Evolutionary conservation across 2,888 invertebrate genomes (phyloP).

Genomic region (Coleophora flavipennella): DNA sequence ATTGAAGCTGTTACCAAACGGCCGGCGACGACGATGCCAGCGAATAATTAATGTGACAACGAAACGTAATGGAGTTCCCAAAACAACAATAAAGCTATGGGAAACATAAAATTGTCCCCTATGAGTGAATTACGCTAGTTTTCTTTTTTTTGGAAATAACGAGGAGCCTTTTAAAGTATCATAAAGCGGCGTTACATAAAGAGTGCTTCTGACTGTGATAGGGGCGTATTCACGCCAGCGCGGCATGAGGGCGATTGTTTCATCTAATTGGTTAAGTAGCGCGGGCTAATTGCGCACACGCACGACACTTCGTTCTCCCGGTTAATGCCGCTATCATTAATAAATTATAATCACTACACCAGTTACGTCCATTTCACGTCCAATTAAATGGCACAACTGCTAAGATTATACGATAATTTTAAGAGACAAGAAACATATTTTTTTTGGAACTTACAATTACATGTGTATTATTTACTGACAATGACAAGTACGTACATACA

Average conservation of each 20-base stretch:
- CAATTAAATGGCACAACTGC: no score
- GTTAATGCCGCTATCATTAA: conserved; percentile 22
- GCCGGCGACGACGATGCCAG: conserved; percentile 33
- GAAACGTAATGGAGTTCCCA: conserved; percentile 49
- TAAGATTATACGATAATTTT: no score
- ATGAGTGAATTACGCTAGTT: conserved; percentile 35
- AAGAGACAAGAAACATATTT: no score
- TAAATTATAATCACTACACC: conserved; percentile 17
- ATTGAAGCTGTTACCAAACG: conserved; percentile 40
- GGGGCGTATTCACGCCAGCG: conserved; percentile 63
- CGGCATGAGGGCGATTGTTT: conserved; percentile 65
- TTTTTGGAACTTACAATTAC: no score
- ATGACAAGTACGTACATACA: no score
- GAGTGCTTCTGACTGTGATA: conserved; percentile 49
- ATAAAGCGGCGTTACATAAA: conserved; percentile 60
- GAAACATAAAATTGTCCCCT: conserved; percentile 65
- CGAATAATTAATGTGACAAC: conserved; percentile 51
- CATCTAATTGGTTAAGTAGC: conserved; percentile 69
- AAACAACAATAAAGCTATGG: conserved; percentile 54
- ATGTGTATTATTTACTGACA: no score
- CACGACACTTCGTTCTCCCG: conserved; percentile 41
- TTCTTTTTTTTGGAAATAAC: conserved; percentile 56
- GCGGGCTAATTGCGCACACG: conserved; percentile 53
- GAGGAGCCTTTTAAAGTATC: conserved; percentile 64
- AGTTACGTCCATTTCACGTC: conserved; percentile 8